A percentile compares a stretch with the other conserved stretches of the same genome.
These are phyloP conservation scores for Trematocara marginatum DNA, from an alignment of 2,113 vertebrate species.

Conservation along the genomic window DNA sequence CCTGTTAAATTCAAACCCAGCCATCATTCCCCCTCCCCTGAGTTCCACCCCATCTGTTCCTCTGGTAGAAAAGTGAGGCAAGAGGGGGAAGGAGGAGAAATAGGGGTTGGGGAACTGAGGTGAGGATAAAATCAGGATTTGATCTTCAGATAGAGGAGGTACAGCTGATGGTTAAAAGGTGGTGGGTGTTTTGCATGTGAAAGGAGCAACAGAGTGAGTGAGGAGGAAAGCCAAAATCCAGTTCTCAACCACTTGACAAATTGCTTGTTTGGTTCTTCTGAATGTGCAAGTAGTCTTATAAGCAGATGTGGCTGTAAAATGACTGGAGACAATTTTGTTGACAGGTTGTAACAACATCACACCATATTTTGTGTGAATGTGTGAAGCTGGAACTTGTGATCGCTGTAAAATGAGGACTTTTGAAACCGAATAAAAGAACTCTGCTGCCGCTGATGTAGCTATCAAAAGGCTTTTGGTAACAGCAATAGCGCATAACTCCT, in stretches of 20 bases:
- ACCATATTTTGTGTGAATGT: not conserved
- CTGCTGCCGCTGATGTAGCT: not conserved
- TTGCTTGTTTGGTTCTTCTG: not conserved
- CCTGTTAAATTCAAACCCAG: slow-evolving; percentile 14
- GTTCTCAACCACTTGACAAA: not conserved
- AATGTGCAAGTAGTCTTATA: not conserved
- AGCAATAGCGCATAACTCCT: not conserved
- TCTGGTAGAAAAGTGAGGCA: not conserved
- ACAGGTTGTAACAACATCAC: not conserved
- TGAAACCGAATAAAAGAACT: not conserved
- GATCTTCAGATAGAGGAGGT: not conserved
- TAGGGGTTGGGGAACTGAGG: not conserved
- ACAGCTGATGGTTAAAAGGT: not conserved
- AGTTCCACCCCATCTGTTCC: slow-evolving; percentile 57
- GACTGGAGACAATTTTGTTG: not conserved
- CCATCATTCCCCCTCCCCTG: not conserved
- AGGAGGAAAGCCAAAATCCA: not conserved
- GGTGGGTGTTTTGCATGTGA: not conserved
- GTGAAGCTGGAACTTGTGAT: not conserved
- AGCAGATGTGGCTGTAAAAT: slow-evolving; percentile 21
- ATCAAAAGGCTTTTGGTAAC: not conserved
- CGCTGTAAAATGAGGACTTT: not conserved
- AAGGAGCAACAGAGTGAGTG: not conserved
- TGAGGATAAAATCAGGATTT: not conserved
- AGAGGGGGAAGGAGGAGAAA: not conserved